These are phyloP conservation scores for Ophion ventricosus DNA, from an alignment of 2,888 invertebrate species.

Conservation along the genomic window DNA sequence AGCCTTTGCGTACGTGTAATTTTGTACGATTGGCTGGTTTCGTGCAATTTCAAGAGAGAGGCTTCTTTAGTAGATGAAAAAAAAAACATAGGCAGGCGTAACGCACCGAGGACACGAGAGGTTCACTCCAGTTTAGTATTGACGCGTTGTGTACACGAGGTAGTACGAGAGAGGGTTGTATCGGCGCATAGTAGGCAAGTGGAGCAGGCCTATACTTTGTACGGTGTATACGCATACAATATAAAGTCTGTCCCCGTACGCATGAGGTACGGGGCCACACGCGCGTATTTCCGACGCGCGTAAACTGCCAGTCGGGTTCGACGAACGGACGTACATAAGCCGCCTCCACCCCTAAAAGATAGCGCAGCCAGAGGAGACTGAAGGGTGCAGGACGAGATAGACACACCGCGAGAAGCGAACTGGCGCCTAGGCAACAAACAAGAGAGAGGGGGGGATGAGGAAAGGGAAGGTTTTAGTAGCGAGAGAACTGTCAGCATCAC, in stretches of 20 bases:
- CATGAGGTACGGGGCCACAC: conserved; percentile 39
- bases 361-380: conserved; percentile 11
- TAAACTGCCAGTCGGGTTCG: conserved; percentile 59
- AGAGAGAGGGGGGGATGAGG: conserved; percentile 12
- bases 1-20: neutral
- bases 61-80: conserved; percentile 19
- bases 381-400: conserved; percentile 30
- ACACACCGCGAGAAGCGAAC: conserved; percentile 25
- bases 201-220: conserved; percentile 1
- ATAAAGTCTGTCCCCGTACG: conserved; percentile 14
- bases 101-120: conserved; percentile 48
- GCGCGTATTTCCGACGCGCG: conserved; percentile 61
- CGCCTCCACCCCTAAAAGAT: conserved; percentile 19
- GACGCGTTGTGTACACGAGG: neutral
- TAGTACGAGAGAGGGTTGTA: conserved; percentile 22
- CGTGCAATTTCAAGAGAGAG: conserved; percentile 32
- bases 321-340: conserved; percentile 57
- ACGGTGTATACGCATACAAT: neutral
- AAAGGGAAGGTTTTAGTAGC: conserved; percentile 23
- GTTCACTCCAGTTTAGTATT: conserved; percentile 22
- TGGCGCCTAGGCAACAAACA: conserved; percentile 22
- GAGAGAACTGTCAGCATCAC: conserved; percentile 59
- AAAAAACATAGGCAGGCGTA: conserved; percentile 10
- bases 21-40: conserved; percentile 11
- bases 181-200: conserved; percentile 14